These are phyloP conservation scores for Timema podura DNA, from an alignment of 2,888 invertebrate genomes.

Conservation along the genomic window DNA sequence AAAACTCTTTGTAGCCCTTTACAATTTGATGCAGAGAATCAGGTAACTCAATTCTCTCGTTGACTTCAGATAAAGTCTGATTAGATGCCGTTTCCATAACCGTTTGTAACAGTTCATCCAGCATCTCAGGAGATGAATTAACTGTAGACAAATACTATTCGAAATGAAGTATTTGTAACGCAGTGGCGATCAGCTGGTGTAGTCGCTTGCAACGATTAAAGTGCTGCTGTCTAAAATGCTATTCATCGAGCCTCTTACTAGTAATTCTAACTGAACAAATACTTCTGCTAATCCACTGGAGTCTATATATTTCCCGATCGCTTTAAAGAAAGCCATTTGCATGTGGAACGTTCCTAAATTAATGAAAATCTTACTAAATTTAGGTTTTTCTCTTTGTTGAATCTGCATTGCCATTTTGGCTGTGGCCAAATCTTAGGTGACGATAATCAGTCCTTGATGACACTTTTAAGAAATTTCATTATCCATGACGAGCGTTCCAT, in stretches of 20 bases:
- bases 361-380: neutral
- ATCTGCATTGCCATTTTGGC: constrained; percentile 7
- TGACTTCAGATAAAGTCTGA: neutral
- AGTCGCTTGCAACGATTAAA: constrained; percentile 10
- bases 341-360: constrained; percentile 9
- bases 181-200: neutral
- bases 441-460: neutral
- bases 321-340: neutral
- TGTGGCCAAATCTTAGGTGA: neutral
- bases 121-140: neutral
- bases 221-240: constrained; percentile 5
- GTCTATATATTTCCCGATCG: constrained; percentile 3
- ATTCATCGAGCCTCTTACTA: constrained; percentile 6
- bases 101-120: constrained; percentile 8
- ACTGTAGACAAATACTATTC: constrained; percentile 2
- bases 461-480: neutral
- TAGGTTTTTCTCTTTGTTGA: constrained; percentile 4
- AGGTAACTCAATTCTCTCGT: constrained; percentile 2
- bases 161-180: constrained; percentile 1
- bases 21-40: neutral
- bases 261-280: neutral
- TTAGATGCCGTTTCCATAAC: neutral
- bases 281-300: neutral
- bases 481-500: neutral
- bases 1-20: constrained; percentile 3